These are phyloP conservation scores for Chroicocephalus ridibundus DNA, from an alignment of 2,113 vertebrate genomes.

Conservation along the genomic window DNA sequence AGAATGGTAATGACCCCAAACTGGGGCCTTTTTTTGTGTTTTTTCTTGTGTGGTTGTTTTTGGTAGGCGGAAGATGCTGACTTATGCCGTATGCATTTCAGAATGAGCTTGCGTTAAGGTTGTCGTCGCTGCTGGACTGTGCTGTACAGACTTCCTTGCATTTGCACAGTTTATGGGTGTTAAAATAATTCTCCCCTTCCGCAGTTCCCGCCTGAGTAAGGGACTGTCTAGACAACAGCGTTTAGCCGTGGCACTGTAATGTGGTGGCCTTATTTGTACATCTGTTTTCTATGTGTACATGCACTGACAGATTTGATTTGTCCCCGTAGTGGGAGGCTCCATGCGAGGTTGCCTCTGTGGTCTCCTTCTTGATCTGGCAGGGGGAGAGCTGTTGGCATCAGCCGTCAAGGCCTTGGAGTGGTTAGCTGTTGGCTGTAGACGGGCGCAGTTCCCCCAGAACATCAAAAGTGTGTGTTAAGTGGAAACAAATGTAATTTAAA, in stretches of 20 bases:
- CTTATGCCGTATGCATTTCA: not conserved
- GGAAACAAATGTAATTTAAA: not conserved
- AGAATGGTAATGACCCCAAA: rapidly evolving
- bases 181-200: not conserved
- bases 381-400: not conserved
- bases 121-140: not conserved
- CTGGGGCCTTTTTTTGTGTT: not conserved
- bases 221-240: rapidly evolving
- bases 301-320: not conserved
- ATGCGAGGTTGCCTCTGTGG: not conserved
- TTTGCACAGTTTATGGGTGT: not conserved
- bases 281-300: not conserved
- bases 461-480: rapidly evolving
- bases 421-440: too few species aligned
- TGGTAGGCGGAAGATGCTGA: not conserved
- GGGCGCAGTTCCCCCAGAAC: not conserved
- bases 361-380: not conserved
- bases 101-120: rapidly evolving
- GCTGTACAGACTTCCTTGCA: not conserved
- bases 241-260: not conserved
- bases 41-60: not conserved
- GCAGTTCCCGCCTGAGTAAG: rapidly evolving
- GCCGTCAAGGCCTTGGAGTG: too few species aligned
- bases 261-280: not conserved
- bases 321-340: rapidly evolving